These are phyloP conservation scores for Halichondria panicea DNA, from an alignment of 37 sponge, comb jelly and placozoan genomes.

Conservation along the genomic window DNA sequence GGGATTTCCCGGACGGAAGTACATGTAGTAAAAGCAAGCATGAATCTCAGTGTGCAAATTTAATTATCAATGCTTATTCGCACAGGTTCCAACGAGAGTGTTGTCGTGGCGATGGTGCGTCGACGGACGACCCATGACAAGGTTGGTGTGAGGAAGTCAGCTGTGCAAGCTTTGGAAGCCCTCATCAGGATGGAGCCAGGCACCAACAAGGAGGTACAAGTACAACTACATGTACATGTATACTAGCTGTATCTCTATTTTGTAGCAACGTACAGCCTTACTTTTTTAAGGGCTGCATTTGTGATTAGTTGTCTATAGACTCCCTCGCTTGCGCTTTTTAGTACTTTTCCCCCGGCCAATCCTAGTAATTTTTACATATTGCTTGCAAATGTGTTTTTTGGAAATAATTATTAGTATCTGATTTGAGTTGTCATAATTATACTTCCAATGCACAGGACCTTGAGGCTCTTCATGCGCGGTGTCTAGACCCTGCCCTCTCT, in stretches of 20 bases:
- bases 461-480: slow-evolving; percentile 50
- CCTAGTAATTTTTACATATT: no score
- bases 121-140: slow-evolving; percentile 55
- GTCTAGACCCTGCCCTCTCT: slow-evolving; percentile 69
- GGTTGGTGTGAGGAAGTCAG: slow-evolving; percentile 66
- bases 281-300: no score
- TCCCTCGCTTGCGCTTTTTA: no score
- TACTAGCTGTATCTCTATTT: no score
- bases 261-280: no score
- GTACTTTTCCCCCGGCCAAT: no score
- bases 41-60: background rate
- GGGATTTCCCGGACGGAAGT: no score
- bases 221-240: background rate
- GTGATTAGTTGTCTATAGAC: no score
- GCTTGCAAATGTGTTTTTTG: no score
- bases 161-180: slow-evolving; percentile 60
- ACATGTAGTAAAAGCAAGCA: background rate
- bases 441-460: slow-evolving; percentile 75
- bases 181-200: slow-evolving; percentile 27
- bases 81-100: slow-evolving; percentile 13
- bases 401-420: no score
- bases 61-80: no score
- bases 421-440: no score
- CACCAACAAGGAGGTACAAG: background rate
- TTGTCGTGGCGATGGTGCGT: slow-evolving; percentile 54